A percentile compares a stretch with the other conserved stretches of the same genome.
phyloP scores from a whole-genome alignment of 2,888 invertebrate genomes.

The Celastrina argiolus region DNA sequence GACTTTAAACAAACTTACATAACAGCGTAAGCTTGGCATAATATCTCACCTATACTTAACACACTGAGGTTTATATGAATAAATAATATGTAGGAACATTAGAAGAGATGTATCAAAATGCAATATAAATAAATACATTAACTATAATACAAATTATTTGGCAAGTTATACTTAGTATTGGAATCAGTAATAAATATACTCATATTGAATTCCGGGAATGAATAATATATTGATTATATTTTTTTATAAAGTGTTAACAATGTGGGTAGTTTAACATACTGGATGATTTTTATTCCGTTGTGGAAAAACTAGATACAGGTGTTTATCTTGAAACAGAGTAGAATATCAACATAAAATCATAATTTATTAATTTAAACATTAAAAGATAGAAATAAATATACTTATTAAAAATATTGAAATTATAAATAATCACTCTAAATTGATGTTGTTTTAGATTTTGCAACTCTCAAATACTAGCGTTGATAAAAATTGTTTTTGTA shows the following conservation, averaged over 20 bases:
- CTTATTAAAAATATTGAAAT: no score
- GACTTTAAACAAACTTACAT: slow-evolving; percentile 60
- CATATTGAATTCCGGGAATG: slow-evolving; percentile 34
- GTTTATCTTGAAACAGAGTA: no score
- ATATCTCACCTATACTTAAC: slow-evolving; percentile 44
- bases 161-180: slow-evolving; percentile 52
- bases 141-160: slow-evolving; percentile 52
- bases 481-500: no score
- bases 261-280: background rate
- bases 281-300: no score
- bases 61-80: slow-evolving; percentile 38
- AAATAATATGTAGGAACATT: slow-evolving; percentile 63
- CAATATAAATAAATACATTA: slow-evolving; percentile 44
- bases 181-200: slow-evolving; percentile 36
- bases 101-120: slow-evolving; percentile 52
- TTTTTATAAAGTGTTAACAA: background rate
- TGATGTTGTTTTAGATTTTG: no score
- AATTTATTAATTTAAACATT: no score
- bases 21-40: slow-evolving; percentile 58
- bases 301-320: no score
- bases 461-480: no score
- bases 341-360: no score
- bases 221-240: slow-evolving; percentile 21
- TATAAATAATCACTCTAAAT: no score
- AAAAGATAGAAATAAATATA: no score